These are phyloP conservation scores for Heloderma charlesbogerti DNA, from an alignment of 2,113 vertebrate genomes.

Conservation along the genomic window DNA sequence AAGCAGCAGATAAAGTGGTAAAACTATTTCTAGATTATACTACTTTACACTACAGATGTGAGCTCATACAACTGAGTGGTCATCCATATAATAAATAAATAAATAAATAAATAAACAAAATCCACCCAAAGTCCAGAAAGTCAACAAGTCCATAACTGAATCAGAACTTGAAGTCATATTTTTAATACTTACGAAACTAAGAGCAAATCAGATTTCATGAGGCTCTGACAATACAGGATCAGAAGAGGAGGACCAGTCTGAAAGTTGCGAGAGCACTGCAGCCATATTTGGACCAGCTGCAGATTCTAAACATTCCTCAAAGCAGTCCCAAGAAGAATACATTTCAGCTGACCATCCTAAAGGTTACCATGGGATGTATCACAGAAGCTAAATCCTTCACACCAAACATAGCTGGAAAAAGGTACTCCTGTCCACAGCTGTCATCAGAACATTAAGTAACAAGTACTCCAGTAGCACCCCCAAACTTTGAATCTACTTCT, in stretches of 20 bases:
- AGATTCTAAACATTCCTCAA: background rate
- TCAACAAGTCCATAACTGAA: background rate
- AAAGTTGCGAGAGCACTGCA: background rate
- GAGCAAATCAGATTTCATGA: background rate
- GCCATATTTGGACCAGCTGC: background rate
- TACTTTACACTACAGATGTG: background rate
- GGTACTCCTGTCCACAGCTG: background rate
- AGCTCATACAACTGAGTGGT: background rate
- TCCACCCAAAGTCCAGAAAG: background rate
- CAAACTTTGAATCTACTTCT: background rate
- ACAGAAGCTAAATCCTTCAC: background rate
- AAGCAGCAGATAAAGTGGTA: background rate
- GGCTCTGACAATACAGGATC: background rate
- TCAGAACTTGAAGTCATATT: background rate
- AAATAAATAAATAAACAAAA: background rate
- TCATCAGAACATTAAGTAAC: background rate
- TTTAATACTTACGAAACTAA: background rate
- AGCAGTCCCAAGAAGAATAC: background rate
- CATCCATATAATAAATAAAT: background rate
- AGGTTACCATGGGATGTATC: background rate
- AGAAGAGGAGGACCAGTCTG: background rate
- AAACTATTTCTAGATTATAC: background rate
- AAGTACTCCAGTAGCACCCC: background rate
- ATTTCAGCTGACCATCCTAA: background rate
- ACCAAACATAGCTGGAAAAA: background rate